Conservation (phyloP, 2,797 vertebrate genomes). For the Rachycentron canadum region DNA sequence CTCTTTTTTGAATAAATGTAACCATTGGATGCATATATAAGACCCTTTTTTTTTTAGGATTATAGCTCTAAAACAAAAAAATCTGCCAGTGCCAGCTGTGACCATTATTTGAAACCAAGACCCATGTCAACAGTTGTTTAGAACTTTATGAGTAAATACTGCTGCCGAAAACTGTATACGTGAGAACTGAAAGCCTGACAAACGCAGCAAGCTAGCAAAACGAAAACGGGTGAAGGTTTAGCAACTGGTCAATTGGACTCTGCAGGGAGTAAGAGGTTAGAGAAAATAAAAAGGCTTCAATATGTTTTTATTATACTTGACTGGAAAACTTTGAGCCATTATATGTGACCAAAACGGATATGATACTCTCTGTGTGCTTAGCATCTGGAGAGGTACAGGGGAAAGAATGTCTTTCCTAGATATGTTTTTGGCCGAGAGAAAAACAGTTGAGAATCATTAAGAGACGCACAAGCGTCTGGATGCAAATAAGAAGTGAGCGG, state of each 20-base stretch:
- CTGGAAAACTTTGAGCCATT: conserved; percentile 30
- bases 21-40: neutral
- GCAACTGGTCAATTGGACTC: conserved; percentile 3
- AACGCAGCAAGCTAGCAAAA: neutral
- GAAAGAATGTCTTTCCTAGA: conserved; percentile 38
- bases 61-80: neutral
- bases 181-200: conserved; percentile 1
- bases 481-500: conserved; percentile 59
- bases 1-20: neutral
- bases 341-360: conserved; percentile 11
- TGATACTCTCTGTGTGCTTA: conserved; percentile 31
- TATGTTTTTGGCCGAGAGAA: conserved; percentile 28
- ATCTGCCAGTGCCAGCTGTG: neutral
- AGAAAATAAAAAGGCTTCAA: conserved; percentile 13
- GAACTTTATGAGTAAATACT: neutral
- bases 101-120: neutral
- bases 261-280: conserved; percentile 30
- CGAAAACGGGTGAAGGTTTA: neutral
- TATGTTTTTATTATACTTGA: conserved; percentile 36
- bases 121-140: neutral
- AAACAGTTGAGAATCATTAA: conserved; percentile 45
- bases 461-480: conserved; percentile 46
- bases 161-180: neutral
- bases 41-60: neutral
- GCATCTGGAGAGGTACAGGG: conserved; percentile 42